Evolutionary conservation across 2,113 vertebrate genomes (phyloP).

Genomic region (Gasterosteus nipponicus): DNA sequence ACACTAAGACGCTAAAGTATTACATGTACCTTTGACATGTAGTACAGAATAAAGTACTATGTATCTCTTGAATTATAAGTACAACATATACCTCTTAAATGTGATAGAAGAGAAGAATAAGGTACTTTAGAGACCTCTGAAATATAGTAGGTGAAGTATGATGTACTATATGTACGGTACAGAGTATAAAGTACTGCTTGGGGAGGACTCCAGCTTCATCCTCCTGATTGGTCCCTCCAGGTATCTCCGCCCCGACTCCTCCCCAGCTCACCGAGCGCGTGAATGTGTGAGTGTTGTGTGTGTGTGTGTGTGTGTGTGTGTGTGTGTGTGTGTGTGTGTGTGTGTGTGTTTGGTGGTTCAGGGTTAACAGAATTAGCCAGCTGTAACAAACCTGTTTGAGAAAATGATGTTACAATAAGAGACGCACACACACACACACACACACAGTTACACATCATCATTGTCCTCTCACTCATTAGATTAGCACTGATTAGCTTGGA

Average conservation of each 20-base stretch:
- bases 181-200: neutral
- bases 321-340: conserved; percentile 12
- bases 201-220: neutral
- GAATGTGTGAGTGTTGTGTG: conserved; percentile 4
- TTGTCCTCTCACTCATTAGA: conserved; percentile 56
- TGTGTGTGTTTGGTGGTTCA: conserved; percentile 3
- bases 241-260: conserved; percentile 30
- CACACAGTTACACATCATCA: conserved; percentile 23
- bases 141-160: no score
- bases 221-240: conserved; percentile 27
- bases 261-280: conserved; percentile 35
- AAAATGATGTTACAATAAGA: conserved; percentile 49
- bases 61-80: no score
- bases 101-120: no score
- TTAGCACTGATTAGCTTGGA: conserved; percentile 66
- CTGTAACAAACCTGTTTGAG: conserved; percentile 60
- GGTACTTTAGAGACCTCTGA: neutral
- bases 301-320: conserved; percentile 6
- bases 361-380: conserved; percentile 46
- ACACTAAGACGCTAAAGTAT: no score
- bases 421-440: conserved; percentile 3
- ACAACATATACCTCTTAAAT: no score
- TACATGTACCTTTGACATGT: neutral
- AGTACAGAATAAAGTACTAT: no score
- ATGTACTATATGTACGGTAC: no score